A percentile compares a stretch with the other conserved stretches of the same genome.
phyloP scores from a whole-genome alignment of 1,140 invertebrate genomes.

The Cepaea nemoralis region DNA sequence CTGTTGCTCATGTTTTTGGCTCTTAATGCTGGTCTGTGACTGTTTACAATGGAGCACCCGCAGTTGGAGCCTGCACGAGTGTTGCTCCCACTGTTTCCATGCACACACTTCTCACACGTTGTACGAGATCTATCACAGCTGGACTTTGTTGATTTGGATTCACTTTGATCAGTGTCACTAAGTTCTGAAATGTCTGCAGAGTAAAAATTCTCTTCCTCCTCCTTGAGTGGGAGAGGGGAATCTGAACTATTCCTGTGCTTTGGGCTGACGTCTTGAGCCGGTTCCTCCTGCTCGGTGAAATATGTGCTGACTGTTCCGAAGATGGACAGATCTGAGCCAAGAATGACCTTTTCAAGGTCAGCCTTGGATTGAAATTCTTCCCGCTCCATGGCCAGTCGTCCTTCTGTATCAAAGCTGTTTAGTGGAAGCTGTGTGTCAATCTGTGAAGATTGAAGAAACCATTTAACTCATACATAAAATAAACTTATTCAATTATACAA shows the following conservation, averaged over 20 bases:
- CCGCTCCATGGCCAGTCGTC: constrained; percentile 40
- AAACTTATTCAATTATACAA: no score
- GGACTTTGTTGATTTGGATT: constrained; percentile 41
- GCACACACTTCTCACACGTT: constrained; percentile 32
- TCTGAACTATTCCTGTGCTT: constrained; percentile 31
- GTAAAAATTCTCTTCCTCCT: constrained; percentile 49
- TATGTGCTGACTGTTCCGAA: constrained; percentile 46
- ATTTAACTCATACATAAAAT: no score
- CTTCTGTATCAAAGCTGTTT: constrained; percentile 47
- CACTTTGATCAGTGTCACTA: constrained; percentile 47
- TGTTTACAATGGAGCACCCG: constrained; percentile 32
- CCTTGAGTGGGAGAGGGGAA: constrained; percentile 38
- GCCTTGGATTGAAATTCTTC: constrained; percentile 28
- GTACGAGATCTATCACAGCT: constrained; percentile 32
- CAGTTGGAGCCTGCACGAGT: constrained; percentile 16
- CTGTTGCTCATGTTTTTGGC: constrained; percentile 43
- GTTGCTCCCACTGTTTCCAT: background rate
- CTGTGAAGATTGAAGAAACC: constrained; percentile 23
- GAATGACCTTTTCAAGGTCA: constrained; percentile 37
- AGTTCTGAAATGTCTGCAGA: constrained; percentile 48
- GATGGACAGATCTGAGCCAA: constrained; percentile 50
- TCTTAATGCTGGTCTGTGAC: constrained; percentile 42
- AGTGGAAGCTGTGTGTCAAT: constrained; percentile 47
- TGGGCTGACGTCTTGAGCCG: constrained; percentile 29
- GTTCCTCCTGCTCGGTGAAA: constrained; percentile 45